A percentile compares a stretch with the other conserved stretches of the same genome.
These are phyloP conservation scores for Triplophysa yarkandensis DNA, from an alignment of 2,797 vertebrate species.

Conservation along the genomic window DNA sequence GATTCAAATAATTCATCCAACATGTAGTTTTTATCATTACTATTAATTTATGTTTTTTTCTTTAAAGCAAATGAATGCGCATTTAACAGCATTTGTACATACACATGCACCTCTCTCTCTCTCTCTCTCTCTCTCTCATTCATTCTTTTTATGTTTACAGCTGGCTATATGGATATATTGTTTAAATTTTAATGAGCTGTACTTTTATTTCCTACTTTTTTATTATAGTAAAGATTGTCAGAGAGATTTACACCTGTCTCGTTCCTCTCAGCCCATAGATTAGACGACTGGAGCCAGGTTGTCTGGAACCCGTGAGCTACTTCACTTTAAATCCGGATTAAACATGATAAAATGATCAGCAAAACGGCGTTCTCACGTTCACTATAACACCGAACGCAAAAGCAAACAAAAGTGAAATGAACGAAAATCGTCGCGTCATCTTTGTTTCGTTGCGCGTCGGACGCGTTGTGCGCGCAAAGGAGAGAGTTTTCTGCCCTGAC, in stretches of 20 bases:
- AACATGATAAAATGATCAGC: slow-evolving; percentile 79
- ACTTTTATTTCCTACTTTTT: slow-evolving; percentile 31
- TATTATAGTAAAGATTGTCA: slow-evolving; percentile 79
- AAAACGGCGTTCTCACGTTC: slow-evolving; percentile 69
- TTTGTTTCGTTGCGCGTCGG: slow-evolving; percentile 37
- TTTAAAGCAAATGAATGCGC: neutral
- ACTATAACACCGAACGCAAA: slow-evolving; percentile 61
- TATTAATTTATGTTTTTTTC: neutral
- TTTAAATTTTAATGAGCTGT: slow-evolving; percentile 9
- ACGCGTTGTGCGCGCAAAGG: slow-evolving; percentile 53
- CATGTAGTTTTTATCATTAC: neutral
- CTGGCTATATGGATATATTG: neutral
- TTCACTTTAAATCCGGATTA: slow-evolving; percentile 73
- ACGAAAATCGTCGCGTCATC: slow-evolving; percentile 11
- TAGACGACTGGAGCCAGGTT: slow-evolving; percentile 92
- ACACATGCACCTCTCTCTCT: neutral
- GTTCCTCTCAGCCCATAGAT: slow-evolving; percentile 87
- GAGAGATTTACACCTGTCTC: slow-evolving; percentile 97
- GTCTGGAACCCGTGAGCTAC: slow-evolving; percentile 86
- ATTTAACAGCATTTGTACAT: neutral
- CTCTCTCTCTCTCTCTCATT: neutral
- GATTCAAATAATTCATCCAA: neutral
- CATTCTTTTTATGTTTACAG: slow-evolving; percentile 35
- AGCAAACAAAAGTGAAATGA: slow-evolving; percentile 46
- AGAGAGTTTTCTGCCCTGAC: slow-evolving; percentile 64